Evolutionary conservation across 1,140 invertebrate species (phyloP).

Genomic region (Pollicipes pollicipes): DNA sequence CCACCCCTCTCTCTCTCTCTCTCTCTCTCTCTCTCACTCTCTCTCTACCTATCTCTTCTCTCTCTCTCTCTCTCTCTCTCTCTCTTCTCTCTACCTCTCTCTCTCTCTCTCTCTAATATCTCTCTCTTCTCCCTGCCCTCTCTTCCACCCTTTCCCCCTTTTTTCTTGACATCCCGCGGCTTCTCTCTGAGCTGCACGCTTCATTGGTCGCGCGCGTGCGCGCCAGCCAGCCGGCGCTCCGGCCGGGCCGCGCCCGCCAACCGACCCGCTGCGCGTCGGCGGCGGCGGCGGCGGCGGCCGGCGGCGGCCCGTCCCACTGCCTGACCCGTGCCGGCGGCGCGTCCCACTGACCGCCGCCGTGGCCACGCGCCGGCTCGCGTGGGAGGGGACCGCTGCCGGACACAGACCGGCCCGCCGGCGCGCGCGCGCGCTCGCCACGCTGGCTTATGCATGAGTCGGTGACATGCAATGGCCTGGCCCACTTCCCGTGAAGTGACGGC

Average conservation of each 20-base stretch:
- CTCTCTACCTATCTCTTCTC: neutral
- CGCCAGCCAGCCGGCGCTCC: too few species aligned
- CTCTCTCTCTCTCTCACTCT: constrained; percentile 4
- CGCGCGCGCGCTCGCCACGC: too few species aligned
- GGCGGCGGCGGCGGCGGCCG: too few species aligned
- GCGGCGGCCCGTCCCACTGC: neutral
- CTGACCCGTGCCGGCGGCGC: too few species aligned
- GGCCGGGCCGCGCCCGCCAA: too few species aligned
- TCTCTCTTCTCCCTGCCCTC: neutral
- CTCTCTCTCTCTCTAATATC: neutral
- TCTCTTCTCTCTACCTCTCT: neutral
- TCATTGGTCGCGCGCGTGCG: too few species aligned
- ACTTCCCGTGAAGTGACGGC: neutral
- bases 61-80: neutral
- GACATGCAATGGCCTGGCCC: neutral
- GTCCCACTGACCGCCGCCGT: neutral
- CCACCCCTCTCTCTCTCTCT: neutral
- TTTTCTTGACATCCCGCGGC: too few species aligned
- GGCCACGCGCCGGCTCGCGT: too few species aligned
- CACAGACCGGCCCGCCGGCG: too few species aligned
- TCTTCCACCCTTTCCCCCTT: constrained; percentile 5
- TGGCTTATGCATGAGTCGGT: neutral
- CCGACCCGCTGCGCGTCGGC: too few species aligned
- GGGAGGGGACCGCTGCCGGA: too few species aligned
- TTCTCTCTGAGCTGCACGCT: too few species aligned